These are phyloP conservation scores for Microtus oregoni DNA, from an alignment of 2,113 vertebrate genomes.

Conservation along the genomic window DNA sequence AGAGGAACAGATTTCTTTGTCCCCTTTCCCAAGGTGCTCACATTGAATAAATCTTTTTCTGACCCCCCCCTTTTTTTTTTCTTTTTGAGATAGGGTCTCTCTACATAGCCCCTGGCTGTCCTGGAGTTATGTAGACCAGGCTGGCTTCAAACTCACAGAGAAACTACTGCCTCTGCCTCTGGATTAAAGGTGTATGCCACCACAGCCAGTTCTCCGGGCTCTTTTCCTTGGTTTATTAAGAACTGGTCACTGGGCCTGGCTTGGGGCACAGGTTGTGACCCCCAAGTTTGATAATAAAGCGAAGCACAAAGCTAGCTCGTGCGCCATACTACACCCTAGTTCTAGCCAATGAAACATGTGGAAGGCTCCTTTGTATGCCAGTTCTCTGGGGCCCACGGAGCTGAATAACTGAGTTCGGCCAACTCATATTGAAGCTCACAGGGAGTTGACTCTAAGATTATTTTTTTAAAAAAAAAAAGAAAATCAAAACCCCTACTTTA, in stretches of 20 bases:
- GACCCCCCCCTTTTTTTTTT: not conserved
- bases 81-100: not conserved
- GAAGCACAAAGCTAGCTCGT: conserved; percentile 25
- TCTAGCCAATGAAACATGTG: not conserved
- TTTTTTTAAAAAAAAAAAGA: not conserved
- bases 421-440: not conserved
- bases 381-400: not conserved
- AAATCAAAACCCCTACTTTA: not conserved
- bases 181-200: not conserved
- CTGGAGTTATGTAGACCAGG: not conserved
- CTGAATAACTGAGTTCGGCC: conserved; percentile 39
- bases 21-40: not conserved
- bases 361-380: conserved; percentile 25
- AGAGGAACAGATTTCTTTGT: not conserved
- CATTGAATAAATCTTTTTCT: not conserved
- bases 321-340: not conserved
- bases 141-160: not conserved
- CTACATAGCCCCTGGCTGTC: not conserved
- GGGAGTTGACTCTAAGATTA: not conserved
- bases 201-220: not conserved
- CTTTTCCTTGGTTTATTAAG: not conserved
- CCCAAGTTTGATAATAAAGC: not conserved
- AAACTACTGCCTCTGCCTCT: not conserved
- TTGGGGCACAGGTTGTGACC: not conserved
- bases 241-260: not conserved